Evolutionary conservation across 2,797 vertebrate species (phyloP).

Genomic region (Leptodactylus fallax): DNA sequence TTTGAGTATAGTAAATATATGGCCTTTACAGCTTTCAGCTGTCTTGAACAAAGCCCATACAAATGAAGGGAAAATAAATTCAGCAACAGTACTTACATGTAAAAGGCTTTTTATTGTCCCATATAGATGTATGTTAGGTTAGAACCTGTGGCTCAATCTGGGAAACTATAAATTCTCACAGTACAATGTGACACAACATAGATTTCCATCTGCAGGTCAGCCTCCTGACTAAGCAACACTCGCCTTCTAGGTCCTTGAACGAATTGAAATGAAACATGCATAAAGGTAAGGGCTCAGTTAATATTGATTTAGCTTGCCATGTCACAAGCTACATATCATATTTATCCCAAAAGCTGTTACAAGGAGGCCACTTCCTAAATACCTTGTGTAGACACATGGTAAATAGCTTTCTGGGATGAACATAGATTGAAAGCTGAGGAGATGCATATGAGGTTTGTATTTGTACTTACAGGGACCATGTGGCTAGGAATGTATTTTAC

Average conservation of each 20-base stretch:
- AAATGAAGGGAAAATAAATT: slow-evolving; percentile 27
- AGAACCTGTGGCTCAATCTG: slow-evolving; percentile 23
- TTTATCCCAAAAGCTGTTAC: slow-evolving; percentile 56
- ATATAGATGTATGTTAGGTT: slow-evolving; percentile 15
- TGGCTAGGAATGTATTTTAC: slow-evolving; percentile 62
- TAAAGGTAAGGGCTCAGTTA: neutral
- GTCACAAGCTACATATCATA: slow-evolving; percentile 31
- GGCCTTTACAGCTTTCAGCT: slow-evolving; percentile 7
- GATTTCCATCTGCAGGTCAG: slow-evolving; percentile 8
- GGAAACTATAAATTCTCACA: slow-evolving; percentile 26
- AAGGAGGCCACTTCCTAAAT: slow-evolving; percentile 37
- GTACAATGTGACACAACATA: neutral
- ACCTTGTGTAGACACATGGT: slow-evolving; percentile 31
- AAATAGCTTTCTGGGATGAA: slow-evolving; percentile 11
- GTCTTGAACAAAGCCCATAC: neutral
- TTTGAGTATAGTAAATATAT: slow-evolving; percentile 29
- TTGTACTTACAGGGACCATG: slow-evolving; percentile 48
- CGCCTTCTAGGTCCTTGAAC: slow-evolving; percentile 62
- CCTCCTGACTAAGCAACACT: neutral
- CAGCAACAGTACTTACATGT: slow-evolving; percentile 10
- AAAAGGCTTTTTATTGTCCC: slow-evolving; percentile 39
- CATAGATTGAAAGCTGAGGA: slow-evolving; percentile 27
- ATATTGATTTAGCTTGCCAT: slow-evolving; percentile 22
- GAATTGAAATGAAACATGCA: slow-evolving; percentile 53
- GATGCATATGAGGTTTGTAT: neutral